phyloP scores from a whole-genome alignment of 2,888 invertebrate genomes.

The Acrobasis consociella region DNA sequence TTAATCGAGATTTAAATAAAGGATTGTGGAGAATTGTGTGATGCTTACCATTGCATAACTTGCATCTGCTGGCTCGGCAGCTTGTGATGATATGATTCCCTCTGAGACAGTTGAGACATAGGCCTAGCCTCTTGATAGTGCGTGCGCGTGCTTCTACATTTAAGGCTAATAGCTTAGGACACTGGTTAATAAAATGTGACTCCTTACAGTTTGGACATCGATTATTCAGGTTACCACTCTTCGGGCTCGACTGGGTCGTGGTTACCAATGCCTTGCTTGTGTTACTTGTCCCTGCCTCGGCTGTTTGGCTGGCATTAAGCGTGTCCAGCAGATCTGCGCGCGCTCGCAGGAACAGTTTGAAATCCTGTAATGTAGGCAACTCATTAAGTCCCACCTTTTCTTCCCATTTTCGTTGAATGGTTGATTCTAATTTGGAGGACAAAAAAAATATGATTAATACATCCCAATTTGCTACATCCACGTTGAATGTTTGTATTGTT shows the following conservation, averaged over 20 bases:
- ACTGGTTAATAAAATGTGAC: slow-evolving; percentile 24
- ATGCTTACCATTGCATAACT: slow-evolving; percentile 13
- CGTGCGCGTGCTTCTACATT: slow-evolving; percentile 2
- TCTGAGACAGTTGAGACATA: slow-evolving; percentile 7
- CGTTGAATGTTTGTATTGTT: background rate
- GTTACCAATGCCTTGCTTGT: background rate
- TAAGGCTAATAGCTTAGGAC: slow-evolving; percentile 17
- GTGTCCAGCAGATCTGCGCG: background rate
- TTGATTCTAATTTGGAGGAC: background rate
- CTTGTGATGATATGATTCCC: background rate
- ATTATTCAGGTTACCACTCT: background rate
- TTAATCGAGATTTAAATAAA: no score
- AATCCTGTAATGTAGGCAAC: background rate
- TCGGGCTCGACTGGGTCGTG: background rate
- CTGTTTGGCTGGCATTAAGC: no score
- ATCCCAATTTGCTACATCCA: background rate
- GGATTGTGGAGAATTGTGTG: slow-evolving; percentile 9
- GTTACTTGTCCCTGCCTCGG: background rate
- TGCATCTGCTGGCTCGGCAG: slow-evolving; percentile 1
- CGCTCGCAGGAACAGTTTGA: background rate
- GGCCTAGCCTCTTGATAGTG: slow-evolving; percentile 10
- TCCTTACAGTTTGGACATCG: slow-evolving; percentile 23
- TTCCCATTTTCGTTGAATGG: background rate
- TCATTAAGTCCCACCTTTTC: background rate
- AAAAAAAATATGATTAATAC: background rate